A percentile compares a stretch with the other conserved stretches of the same genome.
Evolutionary conservation across 2,113 vertebrate genomes (phyloP).

Genomic region (Stictonetta naevosa): DNA sequence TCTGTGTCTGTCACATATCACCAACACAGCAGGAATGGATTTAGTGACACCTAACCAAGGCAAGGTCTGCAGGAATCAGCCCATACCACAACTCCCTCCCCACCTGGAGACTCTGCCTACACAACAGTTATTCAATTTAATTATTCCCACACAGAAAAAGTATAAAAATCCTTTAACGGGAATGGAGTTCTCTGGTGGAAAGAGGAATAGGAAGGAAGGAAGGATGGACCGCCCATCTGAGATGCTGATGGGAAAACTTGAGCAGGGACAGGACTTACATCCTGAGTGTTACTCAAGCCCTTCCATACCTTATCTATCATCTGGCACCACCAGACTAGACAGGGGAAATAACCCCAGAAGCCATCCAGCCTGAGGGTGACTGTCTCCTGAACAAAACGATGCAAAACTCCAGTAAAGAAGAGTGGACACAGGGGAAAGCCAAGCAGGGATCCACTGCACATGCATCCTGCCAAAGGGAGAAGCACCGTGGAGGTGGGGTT

Average conservation of each 20-base stretch:
- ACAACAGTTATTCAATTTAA: accelerated
- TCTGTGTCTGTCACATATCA: not conserved
- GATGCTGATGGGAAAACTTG: not conserved
- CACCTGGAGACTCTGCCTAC: accelerated
- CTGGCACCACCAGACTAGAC: not conserved
- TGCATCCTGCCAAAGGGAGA: not conserved
- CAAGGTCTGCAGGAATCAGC: not conserved
- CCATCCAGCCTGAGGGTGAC: not conserved
- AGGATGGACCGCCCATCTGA: not conserved
- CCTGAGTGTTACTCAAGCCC: not conserved
- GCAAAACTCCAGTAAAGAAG: not conserved
- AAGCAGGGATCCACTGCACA: not conserved
- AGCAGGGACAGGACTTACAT: not conserved
- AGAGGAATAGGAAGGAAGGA: not conserved
- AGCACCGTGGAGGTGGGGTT: not conserved
- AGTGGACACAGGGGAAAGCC: not conserved
- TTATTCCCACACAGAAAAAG: accelerated
- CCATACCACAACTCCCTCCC: not conserved
- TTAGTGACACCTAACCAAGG: not conserved
- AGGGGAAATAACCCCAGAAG: not conserved
- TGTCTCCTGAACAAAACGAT: accelerated
- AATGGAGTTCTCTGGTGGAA: not conserved
- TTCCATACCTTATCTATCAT: not conserved
- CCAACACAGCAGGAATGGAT: accelerated
- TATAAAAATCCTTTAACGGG: not conserved